Base-by-base conservation (phyloP, 2,113 vertebrate species). In the Coreoperca whiteheadi region DNA sequence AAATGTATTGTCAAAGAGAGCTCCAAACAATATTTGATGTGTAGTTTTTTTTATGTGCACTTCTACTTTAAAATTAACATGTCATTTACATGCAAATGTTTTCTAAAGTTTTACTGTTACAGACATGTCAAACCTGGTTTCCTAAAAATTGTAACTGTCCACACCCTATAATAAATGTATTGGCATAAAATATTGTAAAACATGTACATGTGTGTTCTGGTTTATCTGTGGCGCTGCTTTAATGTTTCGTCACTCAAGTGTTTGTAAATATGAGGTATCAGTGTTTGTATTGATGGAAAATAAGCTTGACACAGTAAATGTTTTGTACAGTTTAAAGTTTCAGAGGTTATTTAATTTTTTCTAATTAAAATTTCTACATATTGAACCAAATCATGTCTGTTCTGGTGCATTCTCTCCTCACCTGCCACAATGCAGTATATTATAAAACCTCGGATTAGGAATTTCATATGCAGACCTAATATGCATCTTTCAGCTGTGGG, bases 331-430 rank as follows among this genome's bases (percentile, higher is more conserved):
- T 81, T 80, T 30, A 50, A 51, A 30, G 18, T 46, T 83, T 84
- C 41, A 84, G 69, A 92, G 48, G 25, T 69, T 79, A 85, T 90
- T 92, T 93, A 67, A 79, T 75, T 89, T 89, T 80, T 90, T 77
- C 56, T 71, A 80, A 94, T 93, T 89, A 94, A 94, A 94, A 88
- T 72, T 2, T 78, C 16, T 41, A 57, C 28, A 66, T 72, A 65
- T 51, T 60, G 50, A 85, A 59, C 10, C 0, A 39, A 75, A 16
- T 53, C 5, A 14, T 72, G 12, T 63, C 8, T 16, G 6, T 25
- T 50, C 66, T 66, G 16, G 6, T 85, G 34, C 12, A 7, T 14
- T 77, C 1, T 73, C 8, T 82, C 9, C 15, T 63, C n/a, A 67
- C 2, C 14, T 30, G 14, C 18, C n/a, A 64, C 3, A 43, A 8